A percentile compares a stretch with the other conserved stretches of the same genome.
phyloP scores from a whole-genome alignment of 2,113 vertebrate genomes.

The Naja naja region DNA sequence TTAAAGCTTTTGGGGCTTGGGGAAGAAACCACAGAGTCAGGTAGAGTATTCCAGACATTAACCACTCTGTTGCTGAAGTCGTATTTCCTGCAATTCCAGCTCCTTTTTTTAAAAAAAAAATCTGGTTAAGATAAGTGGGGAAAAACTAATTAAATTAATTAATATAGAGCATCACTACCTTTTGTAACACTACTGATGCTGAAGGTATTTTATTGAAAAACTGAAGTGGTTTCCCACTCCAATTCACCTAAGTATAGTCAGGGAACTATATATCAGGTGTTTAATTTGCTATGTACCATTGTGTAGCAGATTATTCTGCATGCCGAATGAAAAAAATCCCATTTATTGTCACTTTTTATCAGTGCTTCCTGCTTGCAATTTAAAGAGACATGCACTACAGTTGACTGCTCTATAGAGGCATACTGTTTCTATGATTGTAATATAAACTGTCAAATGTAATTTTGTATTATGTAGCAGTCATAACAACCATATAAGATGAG shows the following conservation, averaged over 20 bases:
- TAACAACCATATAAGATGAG: not conserved
- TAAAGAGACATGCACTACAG: constrained; percentile 49
- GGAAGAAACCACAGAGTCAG: too few species aligned
- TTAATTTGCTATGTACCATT: constrained; percentile 40
- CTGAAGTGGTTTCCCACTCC: not conserved
- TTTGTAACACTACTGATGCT: not conserved
- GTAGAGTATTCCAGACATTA: too few species aligned
- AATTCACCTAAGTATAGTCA: constrained; percentile 48
- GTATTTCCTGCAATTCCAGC: too few species aligned
- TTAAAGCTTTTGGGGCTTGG: too few species aligned
- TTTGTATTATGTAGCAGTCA: not conserved
- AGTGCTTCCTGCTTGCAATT: constrained; percentile 48
- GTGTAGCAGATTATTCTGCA: constrained; percentile 47
- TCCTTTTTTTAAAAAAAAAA: not conserved
- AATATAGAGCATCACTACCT: not conserved
- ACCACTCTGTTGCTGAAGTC: too few species aligned
- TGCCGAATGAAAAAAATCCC: constrained; percentile 59
- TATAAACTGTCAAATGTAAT: not conserved
- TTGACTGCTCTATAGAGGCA: constrained; percentile 1
- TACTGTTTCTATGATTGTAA: not conserved
- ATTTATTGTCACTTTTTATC: constrained; percentile 64
- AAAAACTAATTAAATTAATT: not conserved
- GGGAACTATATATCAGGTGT: constrained; percentile 38
- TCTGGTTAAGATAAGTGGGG: not conserved
- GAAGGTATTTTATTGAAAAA: not conserved